phyloP scores from a whole-genome alignment of 2,888 invertebrate genomes.

The Luffia ferchaultella region DNA sequence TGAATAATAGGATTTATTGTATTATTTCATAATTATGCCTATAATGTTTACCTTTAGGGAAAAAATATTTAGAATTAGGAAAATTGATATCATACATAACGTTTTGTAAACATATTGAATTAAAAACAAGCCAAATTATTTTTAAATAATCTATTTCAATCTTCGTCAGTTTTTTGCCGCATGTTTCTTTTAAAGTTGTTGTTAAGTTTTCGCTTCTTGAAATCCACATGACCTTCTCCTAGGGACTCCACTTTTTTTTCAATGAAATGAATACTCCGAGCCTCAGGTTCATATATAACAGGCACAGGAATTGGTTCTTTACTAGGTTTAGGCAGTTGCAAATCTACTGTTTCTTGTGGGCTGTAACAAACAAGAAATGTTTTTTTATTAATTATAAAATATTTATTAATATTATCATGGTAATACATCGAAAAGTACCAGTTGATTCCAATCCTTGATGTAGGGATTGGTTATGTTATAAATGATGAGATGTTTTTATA shows the following conservation, averaged over 20 bases:
- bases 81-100: conserved; percentile 4
- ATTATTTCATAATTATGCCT: too few species aligned
- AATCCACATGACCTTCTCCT: conserved; percentile 60
- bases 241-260: conserved; percentile 68
- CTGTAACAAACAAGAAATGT: conserved; percentile 31
- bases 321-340: conserved; percentile 70
- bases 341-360: conserved; percentile 64
- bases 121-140: conserved; percentile 7
- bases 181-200: conserved; percentile 64
- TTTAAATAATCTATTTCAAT: conserved; percentile 29
- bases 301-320: conserved; percentile 41
- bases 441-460: too few species aligned
- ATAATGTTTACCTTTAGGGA: too few species aligned
- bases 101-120: conserved; percentile 14
- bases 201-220: conserved; percentile 76
- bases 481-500: too few species aligned
- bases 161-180: conserved; percentile 71
- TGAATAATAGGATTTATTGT: too few species aligned
- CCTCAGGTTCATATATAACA: conserved; percentile 52
- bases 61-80: too few species aligned
- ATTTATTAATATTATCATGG: too few species aligned
- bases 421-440: too few species aligned
- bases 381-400: conserved; percentile 1
- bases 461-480: too few species aligned
- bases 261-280: conserved; percentile 59